Base-by-base conservation (phyloP, 2,797 vertebrate species). In the Lerista edwardsae region DNA sequence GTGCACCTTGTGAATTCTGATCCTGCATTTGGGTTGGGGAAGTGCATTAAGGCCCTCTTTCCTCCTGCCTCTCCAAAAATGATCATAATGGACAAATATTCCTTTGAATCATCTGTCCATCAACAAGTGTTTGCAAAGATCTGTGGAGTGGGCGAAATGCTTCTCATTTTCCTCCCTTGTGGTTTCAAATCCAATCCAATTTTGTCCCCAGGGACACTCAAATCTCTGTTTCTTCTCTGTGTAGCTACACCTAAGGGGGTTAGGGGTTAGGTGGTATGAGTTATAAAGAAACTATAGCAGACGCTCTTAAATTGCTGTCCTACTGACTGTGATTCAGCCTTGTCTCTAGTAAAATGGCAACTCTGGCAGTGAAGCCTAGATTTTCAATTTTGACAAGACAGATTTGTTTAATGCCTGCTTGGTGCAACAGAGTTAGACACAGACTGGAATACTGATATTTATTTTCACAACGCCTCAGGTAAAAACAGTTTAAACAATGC, bases 401-500 rank as follows among this genome's bases (percentile, higher is more conserved):
- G n/a, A 27, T 55, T 31, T 29, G 34, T 1, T 59, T 79, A 39
- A 64, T 34, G n/a, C 29, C 0, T 61, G 14, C 31, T 21, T 0
- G 0, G 82, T 75, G 73, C n/a, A 39, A 88, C 64, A 91, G 64
- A 0, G 3, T 31, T 61, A 82, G 74, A 59, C 75, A 90, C 31
- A 75, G 83, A 85, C 74, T 90, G 84, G 86, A 93, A 94, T 95
- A 94, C 91, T 96, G 93, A 93, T 94, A 94, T 95, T 96, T 96
- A 96, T 95, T 96, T 96, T 94, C 95, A 83, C 92, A 93, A 89
- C 90, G 84, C 69, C 87, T 89, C 92, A 85, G 89, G 94, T 95
- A 96, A 95, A 96, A 96, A 96, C 90, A 92, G 90, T 93, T 94
- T 93, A 94, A 92, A 94, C 95, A 95, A 94, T 88, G 83, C 82